Percentiles rank a stretch among this genome's conserved stretches.
Conservation (phyloP, 2,797 vertebrate species). For the Amazona finschi region DNA sequence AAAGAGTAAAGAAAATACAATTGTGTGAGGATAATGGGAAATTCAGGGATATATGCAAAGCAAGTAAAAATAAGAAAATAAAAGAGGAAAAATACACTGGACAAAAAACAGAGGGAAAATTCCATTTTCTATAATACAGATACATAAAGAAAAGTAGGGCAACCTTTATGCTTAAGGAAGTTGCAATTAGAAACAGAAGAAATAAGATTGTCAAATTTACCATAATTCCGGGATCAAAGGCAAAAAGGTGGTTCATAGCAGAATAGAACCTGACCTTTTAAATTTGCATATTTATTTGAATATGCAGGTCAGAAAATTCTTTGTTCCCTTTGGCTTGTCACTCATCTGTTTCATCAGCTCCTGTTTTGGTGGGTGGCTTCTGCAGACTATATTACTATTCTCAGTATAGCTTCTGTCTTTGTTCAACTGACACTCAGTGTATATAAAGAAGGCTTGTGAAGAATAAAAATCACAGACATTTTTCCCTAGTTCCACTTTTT, state of each 20-base stretch:
- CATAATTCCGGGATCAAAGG: not conserved
- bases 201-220: not conserved
- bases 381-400: not conserved
- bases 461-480: not conserved
- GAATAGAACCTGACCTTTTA: not conserved
- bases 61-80: not conserved
- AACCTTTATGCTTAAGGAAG: not conserved
- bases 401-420: not conserved
- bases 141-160: not conserved
- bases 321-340: not conserved
- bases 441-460: not conserved
- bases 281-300: not conserved
- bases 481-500: not conserved
- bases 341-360: not conserved
- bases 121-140: not conserved
- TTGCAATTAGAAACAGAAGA: not conserved
- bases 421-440: not conserved
- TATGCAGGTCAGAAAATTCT: not conserved
- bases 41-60: not conserved
- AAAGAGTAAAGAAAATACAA: rapidly evolving
- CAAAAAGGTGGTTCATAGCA: not conserved
- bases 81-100: not conserved
- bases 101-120: not conserved
- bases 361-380: not conserved
- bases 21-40: not conserved